A percentile compares a stretch with the other conserved stretches of the same genome.
These are phyloP conservation scores for Ormyrus nitidulus DNA, from an alignment of 2,888 invertebrate species.

Conservation along the genomic window DNA sequence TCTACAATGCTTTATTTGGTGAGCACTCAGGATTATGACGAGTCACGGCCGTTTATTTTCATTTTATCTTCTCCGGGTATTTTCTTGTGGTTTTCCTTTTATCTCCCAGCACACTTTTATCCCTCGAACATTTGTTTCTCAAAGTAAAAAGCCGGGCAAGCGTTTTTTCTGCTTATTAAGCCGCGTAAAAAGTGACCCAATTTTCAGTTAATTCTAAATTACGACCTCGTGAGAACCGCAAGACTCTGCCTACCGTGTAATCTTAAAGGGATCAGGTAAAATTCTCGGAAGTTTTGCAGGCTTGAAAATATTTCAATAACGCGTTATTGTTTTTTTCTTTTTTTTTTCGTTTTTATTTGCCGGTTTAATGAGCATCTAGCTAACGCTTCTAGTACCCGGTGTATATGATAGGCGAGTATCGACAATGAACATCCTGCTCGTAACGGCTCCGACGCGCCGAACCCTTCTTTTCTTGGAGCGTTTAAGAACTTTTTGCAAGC, in stretches of 20 bases:
- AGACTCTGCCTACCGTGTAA: constrained; percentile 2
- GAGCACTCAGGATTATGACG: neutral
- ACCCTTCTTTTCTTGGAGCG: neutral
- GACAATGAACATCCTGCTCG: constrained; percentile 31
- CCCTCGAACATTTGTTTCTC: too few species aligned
- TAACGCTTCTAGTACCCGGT: constrained; percentile 5
- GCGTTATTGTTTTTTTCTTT: constrained; percentile 16
- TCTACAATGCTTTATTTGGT: neutral
- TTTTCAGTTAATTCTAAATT: constrained; percentile 8
- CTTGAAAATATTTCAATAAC: constrained; percentile 34
- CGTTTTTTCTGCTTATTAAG: neutral
- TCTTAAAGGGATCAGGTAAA: constrained; percentile 2
- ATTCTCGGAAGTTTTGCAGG: neutral
- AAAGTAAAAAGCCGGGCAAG: too few species aligned
- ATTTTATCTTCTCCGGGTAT: neutral
- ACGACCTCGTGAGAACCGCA: constrained; percentile 16
- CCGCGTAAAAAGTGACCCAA: constrained; percentile 21
- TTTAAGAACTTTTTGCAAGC: constrained; percentile 1
- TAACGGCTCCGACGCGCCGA: constrained; percentile 22
- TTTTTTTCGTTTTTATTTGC: neutral
- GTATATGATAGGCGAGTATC: constrained; percentile 34
- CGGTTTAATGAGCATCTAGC: constrained; percentile 26
- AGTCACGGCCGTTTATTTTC: constrained; percentile 17
- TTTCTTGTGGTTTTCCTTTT: neutral
- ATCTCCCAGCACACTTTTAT: too few species aligned